Conservation (phyloP, 2,113 vertebrate species). For the Alethe diademata region DNA sequence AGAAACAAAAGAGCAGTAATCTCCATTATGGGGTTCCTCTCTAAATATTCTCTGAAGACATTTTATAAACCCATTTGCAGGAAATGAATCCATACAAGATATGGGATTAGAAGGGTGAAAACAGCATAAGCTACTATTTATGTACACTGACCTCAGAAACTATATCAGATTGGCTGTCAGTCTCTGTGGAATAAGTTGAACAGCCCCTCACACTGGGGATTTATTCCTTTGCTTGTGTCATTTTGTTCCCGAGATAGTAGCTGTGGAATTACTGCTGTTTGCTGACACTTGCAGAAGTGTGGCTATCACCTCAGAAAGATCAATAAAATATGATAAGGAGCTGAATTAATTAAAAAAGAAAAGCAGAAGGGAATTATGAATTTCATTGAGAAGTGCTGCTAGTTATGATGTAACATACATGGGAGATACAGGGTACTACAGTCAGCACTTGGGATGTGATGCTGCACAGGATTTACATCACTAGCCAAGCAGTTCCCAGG, state of each 20-base stretch:
- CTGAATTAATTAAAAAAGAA: slow-evolving; percentile 12
- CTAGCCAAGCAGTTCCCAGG: background rate
- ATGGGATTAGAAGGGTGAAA: background rate
- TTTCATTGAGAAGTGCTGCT: background rate
- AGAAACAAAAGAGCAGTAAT: background rate
- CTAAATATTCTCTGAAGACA: background rate
- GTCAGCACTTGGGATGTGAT: background rate
- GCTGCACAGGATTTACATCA: background rate
- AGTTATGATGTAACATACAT: background rate
- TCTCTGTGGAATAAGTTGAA: background rate
- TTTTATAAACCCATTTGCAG: slow-evolving; percentile 38
- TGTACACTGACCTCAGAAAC: slow-evolving; percentile 26
- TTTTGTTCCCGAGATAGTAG: background rate
- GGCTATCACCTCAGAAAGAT: background rate
- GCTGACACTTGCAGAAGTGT: background rate
- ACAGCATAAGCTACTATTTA: background rate
- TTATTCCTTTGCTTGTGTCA: background rate
- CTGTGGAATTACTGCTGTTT: background rate
- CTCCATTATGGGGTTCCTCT: background rate
- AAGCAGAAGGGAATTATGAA: background rate
- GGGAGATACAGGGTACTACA: background rate
- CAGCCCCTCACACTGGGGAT: background rate
- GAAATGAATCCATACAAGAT: background rate
- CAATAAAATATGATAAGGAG: background rate
- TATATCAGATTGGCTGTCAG: background rate